Evolutionary conservation across 2,113 vertebrate species (phyloP).

Genomic region (Corynorhinus townsendii): DNA sequence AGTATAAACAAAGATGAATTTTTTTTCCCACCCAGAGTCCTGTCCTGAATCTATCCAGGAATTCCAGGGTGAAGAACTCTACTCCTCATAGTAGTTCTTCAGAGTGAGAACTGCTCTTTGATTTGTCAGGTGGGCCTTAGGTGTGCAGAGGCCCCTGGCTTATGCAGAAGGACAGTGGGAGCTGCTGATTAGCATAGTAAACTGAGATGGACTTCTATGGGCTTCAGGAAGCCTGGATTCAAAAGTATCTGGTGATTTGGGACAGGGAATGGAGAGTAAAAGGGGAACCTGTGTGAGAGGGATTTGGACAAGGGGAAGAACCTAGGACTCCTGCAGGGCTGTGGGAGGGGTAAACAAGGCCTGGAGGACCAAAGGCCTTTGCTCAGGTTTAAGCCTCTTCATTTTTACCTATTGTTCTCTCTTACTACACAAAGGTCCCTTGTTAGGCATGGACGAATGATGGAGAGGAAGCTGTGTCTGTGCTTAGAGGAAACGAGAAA

Average conservation of each 20-base stretch:
- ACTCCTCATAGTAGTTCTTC: neutral
- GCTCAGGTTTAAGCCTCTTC: neutral
- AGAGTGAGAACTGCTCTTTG: neutral
- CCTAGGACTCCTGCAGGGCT: too few species aligned
- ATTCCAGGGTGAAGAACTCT: neutral
- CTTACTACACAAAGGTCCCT: neutral
- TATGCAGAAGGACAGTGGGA: neutral
- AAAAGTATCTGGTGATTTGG: neutral
- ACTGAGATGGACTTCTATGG: neutral
- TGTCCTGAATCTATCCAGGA: neutral
- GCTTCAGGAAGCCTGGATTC: neutral
- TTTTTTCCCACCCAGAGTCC: neutral
- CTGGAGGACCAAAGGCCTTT: neutral
- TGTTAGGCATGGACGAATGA: neutral
- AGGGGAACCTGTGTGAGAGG: neutral
- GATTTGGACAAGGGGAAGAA: neutral
- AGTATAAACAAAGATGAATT: slow-evolving; percentile 7
- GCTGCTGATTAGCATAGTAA: neutral
- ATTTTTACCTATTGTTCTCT: neutral
- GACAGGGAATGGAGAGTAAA: neutral
- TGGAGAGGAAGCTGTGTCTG: neutral
- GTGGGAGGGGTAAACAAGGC: neutral
- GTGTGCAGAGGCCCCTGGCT: neutral
- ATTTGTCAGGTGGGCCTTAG: neutral
- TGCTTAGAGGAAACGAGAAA: neutral